These are phyloP conservation scores for Astur gentilis DNA, from an alignment of 2,113 vertebrate species.

Conservation along the genomic window DNA sequence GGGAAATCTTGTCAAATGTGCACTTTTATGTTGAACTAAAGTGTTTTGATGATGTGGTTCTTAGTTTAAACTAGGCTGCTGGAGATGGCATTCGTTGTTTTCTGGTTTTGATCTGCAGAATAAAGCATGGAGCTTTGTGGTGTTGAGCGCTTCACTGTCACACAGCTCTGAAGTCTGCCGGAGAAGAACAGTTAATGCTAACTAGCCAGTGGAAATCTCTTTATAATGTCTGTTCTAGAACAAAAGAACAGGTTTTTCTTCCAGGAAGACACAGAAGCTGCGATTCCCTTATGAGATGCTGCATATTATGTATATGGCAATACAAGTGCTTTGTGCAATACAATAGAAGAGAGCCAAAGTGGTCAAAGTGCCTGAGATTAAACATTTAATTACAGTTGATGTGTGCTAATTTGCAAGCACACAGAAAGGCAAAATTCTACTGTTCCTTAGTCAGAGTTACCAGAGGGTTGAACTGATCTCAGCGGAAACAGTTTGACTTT, in stretches of 20 bases:
- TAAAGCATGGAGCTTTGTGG: rapidly evolving
- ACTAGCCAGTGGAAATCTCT: background rate
- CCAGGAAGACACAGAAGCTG: background rate
- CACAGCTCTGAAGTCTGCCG: background rate
- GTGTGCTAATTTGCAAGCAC: background rate
- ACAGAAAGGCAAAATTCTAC: background rate
- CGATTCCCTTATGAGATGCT: background rate
- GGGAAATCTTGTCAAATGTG: background rate
- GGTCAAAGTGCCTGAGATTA: background rate
- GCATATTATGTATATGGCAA: background rate
- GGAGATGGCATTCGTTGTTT: background rate
- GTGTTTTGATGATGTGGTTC: background rate
- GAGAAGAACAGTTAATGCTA: background rate
- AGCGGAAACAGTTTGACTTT: background rate
- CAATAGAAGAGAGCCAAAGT: background rate
- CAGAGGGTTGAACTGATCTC: background rate
- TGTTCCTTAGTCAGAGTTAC: background rate
- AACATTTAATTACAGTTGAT: background rate
- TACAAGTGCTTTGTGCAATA: background rate
- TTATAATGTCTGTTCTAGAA: background rate
- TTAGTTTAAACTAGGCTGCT: background rate
- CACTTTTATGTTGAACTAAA: background rate
- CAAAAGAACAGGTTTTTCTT: background rate
- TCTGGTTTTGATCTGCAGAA: background rate
- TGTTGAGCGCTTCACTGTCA: background rate